phyloP scores from a whole-genome alignment of 1,140 invertebrate species.

The Nephotettix cincticeps region DNA sequence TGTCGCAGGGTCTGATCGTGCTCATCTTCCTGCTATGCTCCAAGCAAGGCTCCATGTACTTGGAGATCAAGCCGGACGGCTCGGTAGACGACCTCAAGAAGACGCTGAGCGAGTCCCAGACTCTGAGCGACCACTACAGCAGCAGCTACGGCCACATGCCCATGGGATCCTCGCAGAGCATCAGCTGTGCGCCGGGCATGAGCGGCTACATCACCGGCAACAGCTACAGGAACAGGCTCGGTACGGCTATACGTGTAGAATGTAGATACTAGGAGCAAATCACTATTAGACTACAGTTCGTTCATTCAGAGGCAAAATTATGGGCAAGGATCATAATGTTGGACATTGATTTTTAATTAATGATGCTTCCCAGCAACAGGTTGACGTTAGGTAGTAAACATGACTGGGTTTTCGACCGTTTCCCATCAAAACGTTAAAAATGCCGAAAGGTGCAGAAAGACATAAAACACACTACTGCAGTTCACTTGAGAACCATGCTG shows the following conservation, averaged over 20 bases:
- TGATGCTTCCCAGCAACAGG: too few species aligned
- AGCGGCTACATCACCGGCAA: conserved; percentile 71
- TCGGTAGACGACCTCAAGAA: conserved; percentile 39
- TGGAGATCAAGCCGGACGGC: conserved; percentile 43
- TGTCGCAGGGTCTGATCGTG: conserved; percentile 47
- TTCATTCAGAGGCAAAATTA: background rate
- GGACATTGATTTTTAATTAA: background rate
- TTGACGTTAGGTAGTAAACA: too few species aligned
- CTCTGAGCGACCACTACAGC: conserved; percentile 22
- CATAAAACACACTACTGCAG: too few species aligned
- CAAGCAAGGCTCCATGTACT: conserved; percentile 47
- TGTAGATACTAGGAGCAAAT: background rate
- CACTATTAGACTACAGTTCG: background rate
- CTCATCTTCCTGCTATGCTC: conserved; percentile 47
- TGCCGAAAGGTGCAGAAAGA: too few species aligned
- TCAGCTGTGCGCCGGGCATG: conserved; percentile 57
- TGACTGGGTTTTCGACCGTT: too few species aligned
- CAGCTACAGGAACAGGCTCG: conserved; percentile 70
- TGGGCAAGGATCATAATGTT: background rate
- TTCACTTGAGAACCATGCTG: too few species aligned
- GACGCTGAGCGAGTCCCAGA: conserved; percentile 36
- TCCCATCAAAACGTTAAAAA: too few species aligned
- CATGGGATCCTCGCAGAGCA: conserved; percentile 8
- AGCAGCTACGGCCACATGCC: conserved; percentile 38
- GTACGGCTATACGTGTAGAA: too few species aligned